phyloP scores from a whole-genome alignment of 2,113 vertebrate species.

The Hippoglossus stenolepis region DNA sequence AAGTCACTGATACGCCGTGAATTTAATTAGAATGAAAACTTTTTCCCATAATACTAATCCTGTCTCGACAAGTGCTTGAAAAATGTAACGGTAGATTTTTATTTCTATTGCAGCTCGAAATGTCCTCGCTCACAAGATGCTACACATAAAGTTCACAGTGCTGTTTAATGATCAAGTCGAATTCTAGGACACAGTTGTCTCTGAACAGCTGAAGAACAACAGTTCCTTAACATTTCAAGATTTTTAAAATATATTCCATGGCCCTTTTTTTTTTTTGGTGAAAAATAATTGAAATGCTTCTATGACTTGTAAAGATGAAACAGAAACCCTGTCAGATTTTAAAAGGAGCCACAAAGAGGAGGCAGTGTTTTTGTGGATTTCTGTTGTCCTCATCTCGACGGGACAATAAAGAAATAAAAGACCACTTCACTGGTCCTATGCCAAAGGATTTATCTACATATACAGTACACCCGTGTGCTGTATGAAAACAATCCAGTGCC shows the following conservation, averaged over 20 bases:
- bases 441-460: not conserved
- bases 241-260: not conserved
- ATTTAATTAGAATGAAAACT: not conserved
- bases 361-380: not conserved
- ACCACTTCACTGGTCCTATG: not conserved
- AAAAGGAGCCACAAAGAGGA: too few relatives aligned
- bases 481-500: not conserved
- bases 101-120: too few relatives aligned
- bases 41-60: too few relatives aligned
- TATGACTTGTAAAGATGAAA: not conserved
- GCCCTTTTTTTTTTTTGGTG: not conserved
- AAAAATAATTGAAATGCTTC: not conserved
- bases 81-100: too few relatives aligned
- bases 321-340: too few relatives aligned
- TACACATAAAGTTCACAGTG: too few relatives aligned
- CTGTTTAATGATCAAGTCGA: too few relatives aligned
- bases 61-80: too few relatives aligned
- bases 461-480: not conserved
- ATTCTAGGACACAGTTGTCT: too few relatives aligned
- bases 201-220: too few relatives aligned
- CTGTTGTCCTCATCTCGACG: not conserved
- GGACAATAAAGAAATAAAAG: not conserved
- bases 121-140: too few relatives aligned
- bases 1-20: constrained; percentile 3
- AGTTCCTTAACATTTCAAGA: not conserved